Percentiles rank a stretch among this genome's conserved stretches.
Evolutionary conservation across 2,888 invertebrate species (phyloP).

Genomic region (Omphaloscelis lunosa): DNA sequence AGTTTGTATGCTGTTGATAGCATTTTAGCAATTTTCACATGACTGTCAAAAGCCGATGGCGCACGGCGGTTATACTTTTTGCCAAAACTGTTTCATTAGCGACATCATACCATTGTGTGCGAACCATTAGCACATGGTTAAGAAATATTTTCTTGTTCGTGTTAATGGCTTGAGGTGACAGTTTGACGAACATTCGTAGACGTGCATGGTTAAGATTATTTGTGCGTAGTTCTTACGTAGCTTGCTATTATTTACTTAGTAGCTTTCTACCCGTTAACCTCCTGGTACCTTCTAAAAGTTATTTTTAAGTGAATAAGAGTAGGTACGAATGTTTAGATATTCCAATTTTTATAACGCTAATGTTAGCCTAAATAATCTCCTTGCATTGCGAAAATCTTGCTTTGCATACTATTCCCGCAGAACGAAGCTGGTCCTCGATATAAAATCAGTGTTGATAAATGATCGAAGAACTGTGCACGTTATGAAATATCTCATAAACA

Average conservation of each 20-base stretch:
- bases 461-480: conserved; percentile 73
- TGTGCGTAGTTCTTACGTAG: conserved; percentile 27
- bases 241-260: conserved; percentile 20
- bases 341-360: background rate
- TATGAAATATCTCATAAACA: conserved; percentile 90
- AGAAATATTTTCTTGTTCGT: conserved; percentile 75
- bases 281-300: background rate
- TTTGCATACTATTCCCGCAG: conserved; percentile 23
- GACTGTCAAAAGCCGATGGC: conserved; percentile 78
- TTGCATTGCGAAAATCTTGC: conserved; percentile 26
- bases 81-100: conserved; percentile 83
- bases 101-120: conserved; percentile 73
- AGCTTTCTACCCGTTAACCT: conserved; percentile 25
- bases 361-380: background rate
- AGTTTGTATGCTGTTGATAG: conserved; percentile 53
- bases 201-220: conserved; percentile 36
- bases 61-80: conserved; percentile 71
- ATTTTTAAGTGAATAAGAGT: background rate
- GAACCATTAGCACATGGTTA: conserved; percentile 79
- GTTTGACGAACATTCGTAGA: conserved; percentile 31
- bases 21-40: conserved; percentile 80
- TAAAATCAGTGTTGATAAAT: conserved; percentile 80
- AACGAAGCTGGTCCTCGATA: conserved; percentile 38
- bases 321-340: background rate
- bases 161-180: conserved; percentile 69